These are phyloP conservation scores for Halisarca cf. caerulea DNA, from an alignment of 37 sponge, comb jelly and placozoan genomes.

Conservation along the genomic window DNA sequence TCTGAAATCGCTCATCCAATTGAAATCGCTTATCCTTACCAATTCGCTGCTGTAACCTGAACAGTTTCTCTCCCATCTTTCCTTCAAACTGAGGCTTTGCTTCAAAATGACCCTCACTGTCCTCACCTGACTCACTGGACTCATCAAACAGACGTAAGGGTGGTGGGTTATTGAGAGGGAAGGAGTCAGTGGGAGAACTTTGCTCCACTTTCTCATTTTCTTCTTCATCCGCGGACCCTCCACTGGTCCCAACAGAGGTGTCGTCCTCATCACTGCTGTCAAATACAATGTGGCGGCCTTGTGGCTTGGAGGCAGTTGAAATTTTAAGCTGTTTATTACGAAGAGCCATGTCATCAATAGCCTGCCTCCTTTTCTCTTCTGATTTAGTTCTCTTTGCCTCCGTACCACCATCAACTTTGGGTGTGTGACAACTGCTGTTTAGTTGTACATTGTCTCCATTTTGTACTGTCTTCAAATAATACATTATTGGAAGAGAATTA, in stretches of 20 bases:
- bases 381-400: constrained; percentile 19
- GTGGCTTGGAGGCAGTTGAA: background rate
- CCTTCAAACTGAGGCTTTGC: constrained; percentile 48
- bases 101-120: background rate
- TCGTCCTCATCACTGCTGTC: background rate
- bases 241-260: too few species aligned
- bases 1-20: constrained; percentile 41
- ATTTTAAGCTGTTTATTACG: background rate
- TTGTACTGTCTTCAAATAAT: background rate
- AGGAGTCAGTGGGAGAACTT: too few species aligned
- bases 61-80: constrained; percentile 46
- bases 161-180: background rate
- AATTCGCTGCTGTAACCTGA: constrained; percentile 47
- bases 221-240: background rate
- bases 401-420: background rate
- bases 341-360: background rate
- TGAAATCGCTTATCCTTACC: constrained; percentile 46
- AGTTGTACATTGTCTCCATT: background rate
- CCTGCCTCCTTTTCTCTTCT: background rate
- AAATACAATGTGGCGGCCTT: background rate
- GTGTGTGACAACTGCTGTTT: background rate
- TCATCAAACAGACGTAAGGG: background rate
- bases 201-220: too few species aligned
- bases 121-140: background rate
- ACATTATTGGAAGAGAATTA: constrained; percentile 9